Percentiles rank a stretch among this genome's conserved stretches.
Evolutionary conservation across 1,140 invertebrate genomes (phyloP).

Genomic region (Pygmarrhopalites habei): DNA sequence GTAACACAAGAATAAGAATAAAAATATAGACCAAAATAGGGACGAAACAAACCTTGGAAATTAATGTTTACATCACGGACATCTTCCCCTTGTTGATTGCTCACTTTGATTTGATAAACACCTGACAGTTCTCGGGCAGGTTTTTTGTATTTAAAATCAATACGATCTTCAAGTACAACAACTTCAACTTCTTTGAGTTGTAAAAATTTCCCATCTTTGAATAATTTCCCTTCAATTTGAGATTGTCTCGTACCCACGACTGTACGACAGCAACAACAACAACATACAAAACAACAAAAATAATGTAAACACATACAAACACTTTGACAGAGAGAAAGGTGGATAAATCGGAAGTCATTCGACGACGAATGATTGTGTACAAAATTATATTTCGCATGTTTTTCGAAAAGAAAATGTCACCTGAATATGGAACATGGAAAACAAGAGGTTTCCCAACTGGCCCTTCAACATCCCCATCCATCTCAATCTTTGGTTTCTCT

Average conservation of each 20-base stretch:
- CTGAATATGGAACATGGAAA: conserved; percentile 84
- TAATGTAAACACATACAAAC: too few relatives aligned
- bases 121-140: conserved; percentile 71
- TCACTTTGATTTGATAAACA: conserved; percentile 75
- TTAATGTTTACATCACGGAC: conserved; percentile 71
- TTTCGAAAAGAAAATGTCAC: too few relatives aligned
- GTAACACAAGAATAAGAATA: too few relatives aligned
- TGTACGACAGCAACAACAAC: conserved; percentile 43
- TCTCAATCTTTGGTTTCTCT: conserved; percentile 69
- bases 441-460: conserved; percentile 69
- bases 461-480: conserved; percentile 70
- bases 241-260: conserved; percentile 78
- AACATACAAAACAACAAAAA: too few relatives aligned
- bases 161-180: conserved; percentile 79
- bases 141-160: conserved; percentile 84
- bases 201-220: conserved; percentile 79
- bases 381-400: too few relatives aligned
- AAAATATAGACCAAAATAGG: too few relatives aligned
- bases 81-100: conserved; percentile 80
- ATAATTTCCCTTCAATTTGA: conserved; percentile 75
- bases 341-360: too few relatives aligned
- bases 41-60: conserved; percentile 83
- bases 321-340: too few relatives aligned
- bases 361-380: too few relatives aligned
- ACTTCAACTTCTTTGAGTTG: conserved; percentile 80